A percentile compares a stretch with the other conserved stretches of the same genome.
Conservation (phyloP, 2,113 vertebrate species). For the Heptranchias perlo region DNA sequence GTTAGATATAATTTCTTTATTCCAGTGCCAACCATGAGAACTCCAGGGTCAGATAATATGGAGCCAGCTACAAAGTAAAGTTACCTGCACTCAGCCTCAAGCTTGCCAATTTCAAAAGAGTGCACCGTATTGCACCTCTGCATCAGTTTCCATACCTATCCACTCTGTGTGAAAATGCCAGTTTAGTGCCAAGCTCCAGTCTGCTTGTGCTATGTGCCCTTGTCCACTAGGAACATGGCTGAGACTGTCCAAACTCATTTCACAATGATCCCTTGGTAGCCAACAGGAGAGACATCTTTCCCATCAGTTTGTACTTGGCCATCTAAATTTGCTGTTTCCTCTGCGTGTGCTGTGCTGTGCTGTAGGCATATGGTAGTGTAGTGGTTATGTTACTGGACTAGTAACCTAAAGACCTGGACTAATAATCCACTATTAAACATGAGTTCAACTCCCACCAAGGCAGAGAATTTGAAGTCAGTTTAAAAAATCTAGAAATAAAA, state of each 20-base stretch:
- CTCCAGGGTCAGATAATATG: background rate
- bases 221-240: background rate
- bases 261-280: background rate
- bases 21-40: background rate
- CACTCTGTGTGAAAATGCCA: background rate
- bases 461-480: background rate
- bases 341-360: too few relatives aligned
- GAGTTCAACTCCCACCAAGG: background rate
- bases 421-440: background rate
- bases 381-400: background rate
- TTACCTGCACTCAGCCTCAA: background rate
- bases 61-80: background rate
- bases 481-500: background rate
- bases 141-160: background rate
- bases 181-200: background rate
- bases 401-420: background rate
- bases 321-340: too few relatives aligned
- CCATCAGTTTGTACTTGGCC: background rate
- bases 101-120: background rate
- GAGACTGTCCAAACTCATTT: background rate
- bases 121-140: background rate
- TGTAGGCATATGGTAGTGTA: background rate
- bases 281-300: background rate
- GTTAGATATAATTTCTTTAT: background rate
- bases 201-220: background rate